Evolutionary conservation across 2,113 vertebrate species (phyloP).

Genomic region (Mirza zaza): DNA sequence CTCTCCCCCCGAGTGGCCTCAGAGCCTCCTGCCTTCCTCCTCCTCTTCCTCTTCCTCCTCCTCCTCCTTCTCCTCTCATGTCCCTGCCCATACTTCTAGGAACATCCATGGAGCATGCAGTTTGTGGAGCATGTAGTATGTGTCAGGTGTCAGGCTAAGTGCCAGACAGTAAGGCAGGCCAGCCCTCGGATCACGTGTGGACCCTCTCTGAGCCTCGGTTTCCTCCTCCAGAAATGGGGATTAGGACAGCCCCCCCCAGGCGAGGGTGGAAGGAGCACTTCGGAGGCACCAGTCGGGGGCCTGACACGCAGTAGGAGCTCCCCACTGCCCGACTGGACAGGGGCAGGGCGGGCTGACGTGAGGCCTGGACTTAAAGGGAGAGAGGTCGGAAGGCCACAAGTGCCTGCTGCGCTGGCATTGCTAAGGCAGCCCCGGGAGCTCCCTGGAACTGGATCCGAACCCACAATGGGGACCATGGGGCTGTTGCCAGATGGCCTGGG

Average conservation of each 20-base stretch:
- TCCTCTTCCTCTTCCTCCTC: too few relatives aligned
- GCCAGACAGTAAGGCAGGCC: background rate
- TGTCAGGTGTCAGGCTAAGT: background rate
- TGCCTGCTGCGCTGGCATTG: background rate
- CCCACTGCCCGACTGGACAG: background rate
- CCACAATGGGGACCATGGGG: too few relatives aligned
- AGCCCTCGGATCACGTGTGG: background rate
- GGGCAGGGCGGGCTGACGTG: too few relatives aligned
- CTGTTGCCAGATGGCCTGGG: background rate
- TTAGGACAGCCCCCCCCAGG: background rate
- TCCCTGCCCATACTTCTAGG: background rate
- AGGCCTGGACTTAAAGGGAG: background rate
- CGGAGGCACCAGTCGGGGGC: fast-evolving
- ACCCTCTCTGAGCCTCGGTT: background rate
- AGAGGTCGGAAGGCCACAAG: background rate
- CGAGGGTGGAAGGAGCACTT: background rate
- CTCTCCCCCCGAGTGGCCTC: fast-evolving
- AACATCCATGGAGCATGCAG: too few relatives aligned
- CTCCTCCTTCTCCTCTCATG: background rate
- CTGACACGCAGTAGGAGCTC: background rate
- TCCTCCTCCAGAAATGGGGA: background rate
- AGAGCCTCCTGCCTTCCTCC: background rate
- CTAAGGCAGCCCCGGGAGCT: background rate
- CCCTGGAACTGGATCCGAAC: too few relatives aligned
- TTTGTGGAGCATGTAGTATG: background rate